Percentiles rank a stretch among this genome's conserved stretches.
phyloP scores from a whole-genome alignment of 2,113 vertebrate species.

The Scophthalmus maximus region DNA sequence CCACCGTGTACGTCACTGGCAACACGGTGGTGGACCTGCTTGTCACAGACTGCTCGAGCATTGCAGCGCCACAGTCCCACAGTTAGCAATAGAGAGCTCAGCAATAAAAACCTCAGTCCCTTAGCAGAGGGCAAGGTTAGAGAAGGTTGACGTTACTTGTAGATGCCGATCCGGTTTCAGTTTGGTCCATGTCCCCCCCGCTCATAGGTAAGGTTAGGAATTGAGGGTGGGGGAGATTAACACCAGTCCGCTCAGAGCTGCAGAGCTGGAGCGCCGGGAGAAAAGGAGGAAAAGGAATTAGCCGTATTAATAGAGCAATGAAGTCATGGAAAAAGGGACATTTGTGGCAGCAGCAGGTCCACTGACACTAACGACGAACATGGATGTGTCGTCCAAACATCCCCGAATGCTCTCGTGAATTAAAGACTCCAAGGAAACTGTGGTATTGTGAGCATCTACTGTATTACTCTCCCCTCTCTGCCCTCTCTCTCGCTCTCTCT shows the following conservation, averaged over 20 bases:
- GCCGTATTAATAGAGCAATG: neutral
- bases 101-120: slow-evolving; percentile 52
- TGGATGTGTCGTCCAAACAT: slow-evolving; percentile 58
- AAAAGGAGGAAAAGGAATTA: slow-evolving; percentile 20
- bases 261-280: slow-evolving; percentile 24
- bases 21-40: slow-evolving; percentile 83
- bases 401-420: slow-evolving; percentile 43
- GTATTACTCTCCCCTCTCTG: slow-evolving; percentile 63
- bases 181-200: slow-evolving; percentile 36
- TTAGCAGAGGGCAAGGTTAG: slow-evolving; percentile 52
- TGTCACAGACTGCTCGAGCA: slow-evolving; percentile 85
- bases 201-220: slow-evolving; percentile 41
- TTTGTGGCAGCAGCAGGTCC: slow-evolving; percentile 49
- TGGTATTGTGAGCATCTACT: slow-evolving; percentile 76
- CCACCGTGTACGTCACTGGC: slow-evolving; percentile 79
- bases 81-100: slow-evolving; percentile 77
- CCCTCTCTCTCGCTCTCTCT: slow-evolving; percentile 27
- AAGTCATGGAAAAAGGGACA: slow-evolving; percentile 20
- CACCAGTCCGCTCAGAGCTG: slow-evolving; percentile 30
- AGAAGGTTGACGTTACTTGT: slow-evolving; percentile 47
- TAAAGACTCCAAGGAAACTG: slow-evolving; percentile 67
- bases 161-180: slow-evolving; percentile 58
- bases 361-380: slow-evolving; percentile 61
- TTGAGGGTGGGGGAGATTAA: slow-evolving; percentile 21
- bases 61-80: slow-evolving; percentile 79